These are phyloP conservation scores for Hylyphantes graminicola DNA, from an alignment of 1,140 invertebrate genomes.

Conservation along the genomic window DNA sequence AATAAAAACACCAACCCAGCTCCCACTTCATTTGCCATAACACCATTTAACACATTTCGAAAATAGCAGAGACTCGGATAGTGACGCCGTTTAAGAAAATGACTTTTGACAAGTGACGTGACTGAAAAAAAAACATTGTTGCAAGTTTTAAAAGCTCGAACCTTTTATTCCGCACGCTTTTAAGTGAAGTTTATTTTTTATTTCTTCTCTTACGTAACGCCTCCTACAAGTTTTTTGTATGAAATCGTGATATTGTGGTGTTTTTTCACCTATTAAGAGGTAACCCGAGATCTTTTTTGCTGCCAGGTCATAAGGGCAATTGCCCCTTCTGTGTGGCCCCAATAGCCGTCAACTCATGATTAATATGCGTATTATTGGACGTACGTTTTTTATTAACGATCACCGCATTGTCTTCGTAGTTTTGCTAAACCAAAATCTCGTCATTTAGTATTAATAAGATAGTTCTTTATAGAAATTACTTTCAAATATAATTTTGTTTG, in stretches of 20 bases:
- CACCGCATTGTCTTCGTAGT: too few relatives aligned
- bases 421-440: too few relatives aligned
- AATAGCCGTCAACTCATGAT: slow-evolving; percentile 7
- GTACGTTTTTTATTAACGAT: too few relatives aligned
- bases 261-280: slow-evolving; percentile 22
- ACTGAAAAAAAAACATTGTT: slow-evolving; percentile 14
- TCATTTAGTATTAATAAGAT: too few relatives aligned
- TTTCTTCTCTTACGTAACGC: neutral
- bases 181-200: neutral
- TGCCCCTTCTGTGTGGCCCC: slow-evolving; percentile 26
- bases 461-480: too few relatives aligned
- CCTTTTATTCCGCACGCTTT: neutral
- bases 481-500: too few relatives aligned
- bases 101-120: slow-evolving; percentile 14
- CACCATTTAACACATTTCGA: too few relatives aligned
- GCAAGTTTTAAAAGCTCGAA: neutral
- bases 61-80: too few relatives aligned
- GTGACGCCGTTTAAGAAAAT: neutral
- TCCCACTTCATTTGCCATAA: too few relatives aligned
- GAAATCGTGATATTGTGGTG: slow-evolving; percentile 16
- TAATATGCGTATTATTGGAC: slow-evolving; percentile 1
- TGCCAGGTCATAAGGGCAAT: slow-evolving; percentile 13
- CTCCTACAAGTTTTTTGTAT: neutral
- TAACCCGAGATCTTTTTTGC: neutral
- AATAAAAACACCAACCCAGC: too few relatives aligned